These are phyloP conservation scores for Lytechinus pictus DNA, from an alignment of 35 echinoderm and acorn worm genomes.

Conservation along the genomic window DNA sequence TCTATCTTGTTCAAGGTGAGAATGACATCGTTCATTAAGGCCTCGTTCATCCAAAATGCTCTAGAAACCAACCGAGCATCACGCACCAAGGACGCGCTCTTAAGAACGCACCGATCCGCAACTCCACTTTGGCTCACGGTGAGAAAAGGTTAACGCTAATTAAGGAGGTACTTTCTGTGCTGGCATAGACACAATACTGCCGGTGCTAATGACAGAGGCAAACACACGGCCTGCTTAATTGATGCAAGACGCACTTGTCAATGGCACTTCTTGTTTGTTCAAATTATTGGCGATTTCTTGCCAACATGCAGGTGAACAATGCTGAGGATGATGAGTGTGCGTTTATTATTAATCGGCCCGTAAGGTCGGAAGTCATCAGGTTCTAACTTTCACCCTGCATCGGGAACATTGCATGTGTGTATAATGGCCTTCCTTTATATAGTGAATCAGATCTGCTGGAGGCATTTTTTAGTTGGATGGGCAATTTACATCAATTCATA, in stretches of 20 bases:
- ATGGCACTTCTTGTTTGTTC: constrained; percentile 18
- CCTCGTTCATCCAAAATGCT: background rate
- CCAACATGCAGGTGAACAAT: constrained; percentile 17
- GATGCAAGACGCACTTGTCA: background rate
- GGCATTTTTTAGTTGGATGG: background rate
- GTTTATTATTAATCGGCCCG: background rate
- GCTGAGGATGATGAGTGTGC: background rate
- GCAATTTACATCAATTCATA: too few relatives aligned
- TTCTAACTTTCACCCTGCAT: background rate
- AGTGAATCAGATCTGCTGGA: too few relatives aligned
- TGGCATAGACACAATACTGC: constrained; percentile 26
- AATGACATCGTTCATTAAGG: constrained; percentile 11
- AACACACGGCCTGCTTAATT: background rate
- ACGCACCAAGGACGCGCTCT: background rate
- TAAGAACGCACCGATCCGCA: background rate
- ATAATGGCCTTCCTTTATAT: too few relatives aligned
- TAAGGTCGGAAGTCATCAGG: background rate
- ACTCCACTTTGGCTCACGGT: background rate
- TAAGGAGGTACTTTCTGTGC: constrained; percentile 28
- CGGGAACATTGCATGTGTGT: constrained; percentile 7
- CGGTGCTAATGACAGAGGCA: background rate
- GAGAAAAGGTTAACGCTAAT: constrained; percentile 36
- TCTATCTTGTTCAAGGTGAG: background rate
- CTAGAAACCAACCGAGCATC: background rate
- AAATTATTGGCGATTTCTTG: background rate